These are phyloP conservation scores for Mystacornis crossleyi DNA, from an alignment of 2,113 vertebrate genomes.

Conservation along the genomic window DNA sequence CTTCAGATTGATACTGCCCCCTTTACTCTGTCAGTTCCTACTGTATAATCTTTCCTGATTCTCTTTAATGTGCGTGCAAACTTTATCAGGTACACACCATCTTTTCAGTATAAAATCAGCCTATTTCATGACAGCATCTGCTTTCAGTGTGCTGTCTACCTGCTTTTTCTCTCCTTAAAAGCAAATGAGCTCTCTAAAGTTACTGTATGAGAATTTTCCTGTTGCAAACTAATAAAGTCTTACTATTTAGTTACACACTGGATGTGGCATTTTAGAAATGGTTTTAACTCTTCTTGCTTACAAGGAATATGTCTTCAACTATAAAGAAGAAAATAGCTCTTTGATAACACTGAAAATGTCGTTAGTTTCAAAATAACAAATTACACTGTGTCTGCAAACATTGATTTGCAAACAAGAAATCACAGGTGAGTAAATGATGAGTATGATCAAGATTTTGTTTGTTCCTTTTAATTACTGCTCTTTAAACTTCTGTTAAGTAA, in stretches of 20 bases:
- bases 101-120: neutral
- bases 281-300: neutral
- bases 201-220: neutral
- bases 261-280: neutral
- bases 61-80: neutral
- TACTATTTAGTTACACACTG: neutral
- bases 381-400: neutral
- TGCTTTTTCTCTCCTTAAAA: neutral
- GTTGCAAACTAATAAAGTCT: neutral
- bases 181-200: neutral
- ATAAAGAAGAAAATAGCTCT: neutral
- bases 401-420: neutral
- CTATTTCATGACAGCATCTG: neutral
- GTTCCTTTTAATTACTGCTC: conserved; percentile 1
- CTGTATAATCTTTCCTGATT: neutral
- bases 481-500: conserved; percentile 27
- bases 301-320: neutral
- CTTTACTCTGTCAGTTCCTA: neutral
- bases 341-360: neutral
- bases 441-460: neutral
- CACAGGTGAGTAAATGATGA: neutral
- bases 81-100: neutral
- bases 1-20: neutral
- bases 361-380: conserved; percentile 1
- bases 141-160: neutral